These are phyloP conservation scores for Condylura cristata DNA, from an alignment of 2,113 vertebrate species.

Conservation along the genomic window DNA sequence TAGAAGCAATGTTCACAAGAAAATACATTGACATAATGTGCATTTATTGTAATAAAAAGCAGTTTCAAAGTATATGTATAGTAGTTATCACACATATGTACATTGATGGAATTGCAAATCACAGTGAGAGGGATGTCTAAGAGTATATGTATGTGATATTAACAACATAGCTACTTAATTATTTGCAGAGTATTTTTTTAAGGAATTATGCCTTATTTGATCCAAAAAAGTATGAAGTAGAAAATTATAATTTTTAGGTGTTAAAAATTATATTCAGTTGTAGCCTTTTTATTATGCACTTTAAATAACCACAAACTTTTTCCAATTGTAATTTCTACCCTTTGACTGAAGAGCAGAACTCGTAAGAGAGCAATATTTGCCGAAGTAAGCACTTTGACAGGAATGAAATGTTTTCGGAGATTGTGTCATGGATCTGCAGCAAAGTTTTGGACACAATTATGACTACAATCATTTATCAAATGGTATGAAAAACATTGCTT, in stretches of 20 bases:
- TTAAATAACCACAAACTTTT: not conserved
- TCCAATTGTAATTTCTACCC: not conserved
- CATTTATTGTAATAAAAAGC: not conserved
- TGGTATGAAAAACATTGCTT: not conserved
- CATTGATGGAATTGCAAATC: not conserved
- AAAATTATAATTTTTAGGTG: not conserved
- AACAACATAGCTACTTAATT: not conserved
- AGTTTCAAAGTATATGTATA: not conserved
- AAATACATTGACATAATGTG: not conserved
- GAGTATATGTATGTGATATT: not conserved
- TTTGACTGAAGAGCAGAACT: rapidly evolving
- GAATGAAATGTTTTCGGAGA: not conserved
- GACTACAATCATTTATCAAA: not conserved
- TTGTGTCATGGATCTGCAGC: not conserved
- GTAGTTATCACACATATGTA: rapidly evolving
- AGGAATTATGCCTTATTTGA: not conserved
- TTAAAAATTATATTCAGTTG: not conserved
- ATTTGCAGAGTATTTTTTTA: not conserved
- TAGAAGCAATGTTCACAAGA: not conserved
- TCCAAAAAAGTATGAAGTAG: not conserved
- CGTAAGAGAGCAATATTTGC: not conserved
- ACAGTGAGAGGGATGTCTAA: not conserved
- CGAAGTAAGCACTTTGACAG: not conserved
- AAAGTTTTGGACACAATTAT: not conserved
- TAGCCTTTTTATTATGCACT: not conserved